phyloP scores from a whole-genome alignment of 2,888 invertebrate species.

The Eilema sororculum region DNA sequence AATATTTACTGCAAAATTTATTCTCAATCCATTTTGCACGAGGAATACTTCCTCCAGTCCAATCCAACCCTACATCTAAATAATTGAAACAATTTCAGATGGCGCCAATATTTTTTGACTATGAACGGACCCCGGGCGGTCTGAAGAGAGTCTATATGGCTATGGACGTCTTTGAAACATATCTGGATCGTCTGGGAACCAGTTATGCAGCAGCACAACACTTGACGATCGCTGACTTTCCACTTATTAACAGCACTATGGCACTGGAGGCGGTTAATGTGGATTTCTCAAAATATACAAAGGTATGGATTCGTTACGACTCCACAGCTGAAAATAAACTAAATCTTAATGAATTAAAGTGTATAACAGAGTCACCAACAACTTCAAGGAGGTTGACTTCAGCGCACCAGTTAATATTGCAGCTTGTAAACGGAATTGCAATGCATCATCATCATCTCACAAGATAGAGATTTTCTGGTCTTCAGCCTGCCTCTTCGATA shows the following conservation, averaged over 20 bases:
- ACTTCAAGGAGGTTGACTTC: no score
- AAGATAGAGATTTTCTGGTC: no score
- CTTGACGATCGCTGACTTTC: constrained; percentile 92
- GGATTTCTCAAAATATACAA: constrained; percentile 87
- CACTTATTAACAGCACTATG: constrained; percentile 90
- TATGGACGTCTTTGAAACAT: constrained; percentile 89
- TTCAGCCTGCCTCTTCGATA: no score
- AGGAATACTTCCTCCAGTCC: neutral
- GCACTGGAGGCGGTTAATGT: constrained; percentile 89
- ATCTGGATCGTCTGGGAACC: constrained; percentile 87
- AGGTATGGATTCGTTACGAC: constrained; percentile 61
- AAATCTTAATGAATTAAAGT: neutral
- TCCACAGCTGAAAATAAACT: no score
- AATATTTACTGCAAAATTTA: no score
- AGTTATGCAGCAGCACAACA: constrained; percentile 90
- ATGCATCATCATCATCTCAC: no score
- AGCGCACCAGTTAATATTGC: no score
- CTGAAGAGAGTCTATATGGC: constrained; percentile 90
- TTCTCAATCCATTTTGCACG: no score
- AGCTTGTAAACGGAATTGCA: no score
- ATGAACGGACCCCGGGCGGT: constrained; percentile 89
- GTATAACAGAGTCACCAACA: neutral
- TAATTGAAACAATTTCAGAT: constrained; percentile 78
- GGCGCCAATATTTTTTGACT: constrained; percentile 93
- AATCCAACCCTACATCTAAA: no score